Evolutionary conservation across 1,140 invertebrate species (phyloP).

Genomic region (Philopotamus ludificatus): DNA sequence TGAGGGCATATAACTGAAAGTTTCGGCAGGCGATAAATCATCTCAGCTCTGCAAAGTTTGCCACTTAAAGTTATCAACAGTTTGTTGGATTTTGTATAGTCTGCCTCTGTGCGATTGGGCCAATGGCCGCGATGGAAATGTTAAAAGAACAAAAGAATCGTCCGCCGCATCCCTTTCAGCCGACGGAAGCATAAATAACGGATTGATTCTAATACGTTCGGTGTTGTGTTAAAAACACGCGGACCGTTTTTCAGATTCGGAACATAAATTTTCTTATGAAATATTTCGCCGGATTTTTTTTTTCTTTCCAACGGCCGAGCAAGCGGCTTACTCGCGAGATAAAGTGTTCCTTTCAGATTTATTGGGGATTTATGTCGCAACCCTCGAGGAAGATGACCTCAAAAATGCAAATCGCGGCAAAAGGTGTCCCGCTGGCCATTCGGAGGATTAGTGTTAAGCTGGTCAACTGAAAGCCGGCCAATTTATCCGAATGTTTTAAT

Average conservation of each 20-base stretch:
- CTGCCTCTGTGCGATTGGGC: slow-evolving; percentile 31
- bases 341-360: slow-evolving; percentile 28
- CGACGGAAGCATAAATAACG: too few relatives aligned
- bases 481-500: not conserved
- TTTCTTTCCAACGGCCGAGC: too few relatives aligned
- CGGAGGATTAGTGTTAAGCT: not conserved
- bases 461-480: not conserved
- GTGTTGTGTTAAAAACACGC: too few relatives aligned
- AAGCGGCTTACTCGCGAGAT: slow-evolving; percentile 12
- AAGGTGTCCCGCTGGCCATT: not conserved
- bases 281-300: not conserved
- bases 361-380: slow-evolving; percentile 34
- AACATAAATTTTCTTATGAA: slow-evolving; percentile 14
- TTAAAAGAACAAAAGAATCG: too few relatives aligned
- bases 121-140: not conserved
- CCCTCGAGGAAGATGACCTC: slow-evolving; percentile 15
- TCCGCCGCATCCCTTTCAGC: not conserved
- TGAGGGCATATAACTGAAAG: slow-evolving; percentile 16
- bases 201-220: too few relatives aligned
- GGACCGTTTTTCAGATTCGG: too few relatives aligned
- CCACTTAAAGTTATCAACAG: slow-evolving; percentile 41
- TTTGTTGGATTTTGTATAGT: slow-evolving; percentile 38
- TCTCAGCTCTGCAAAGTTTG: slow-evolving; percentile 35
- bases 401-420: slow-evolving; percentile 20
- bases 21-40: slow-evolving; percentile 36